Evolutionary conservation across 2,888 invertebrate genomes (phyloP).

Genomic region (Macropis europaea): DNA sequence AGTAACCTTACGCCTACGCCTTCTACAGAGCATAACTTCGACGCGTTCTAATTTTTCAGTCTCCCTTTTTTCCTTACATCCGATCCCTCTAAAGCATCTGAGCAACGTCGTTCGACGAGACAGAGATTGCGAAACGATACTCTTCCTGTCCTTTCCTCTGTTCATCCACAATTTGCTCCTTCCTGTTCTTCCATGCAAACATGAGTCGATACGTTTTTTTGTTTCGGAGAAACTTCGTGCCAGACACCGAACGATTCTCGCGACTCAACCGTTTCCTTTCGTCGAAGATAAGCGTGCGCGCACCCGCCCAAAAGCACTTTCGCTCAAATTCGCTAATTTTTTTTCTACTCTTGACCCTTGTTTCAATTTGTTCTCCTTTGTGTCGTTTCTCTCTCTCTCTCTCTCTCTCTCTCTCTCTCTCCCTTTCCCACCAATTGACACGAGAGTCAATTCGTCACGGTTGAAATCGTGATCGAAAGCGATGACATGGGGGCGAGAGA

Average conservation of each 20-base stretch:
- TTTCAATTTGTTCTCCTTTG: neutral
- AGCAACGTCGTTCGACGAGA: slow-evolving; percentile 48
- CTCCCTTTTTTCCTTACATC: neutral
- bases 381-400: slow-evolving; percentile 4
- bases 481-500: neutral
- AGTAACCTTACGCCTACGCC: too few relatives aligned
- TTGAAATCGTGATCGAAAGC: neutral
- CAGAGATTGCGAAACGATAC: slow-evolving; percentile 51
- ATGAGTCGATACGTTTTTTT: slow-evolving; percentile 28
- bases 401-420: neutral
- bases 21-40: too few relatives aligned
- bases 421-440: too few relatives aligned
- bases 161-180: slow-evolving; percentile 54
- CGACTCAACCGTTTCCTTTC: slow-evolving; percentile 46
- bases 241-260: slow-evolving; percentile 31
- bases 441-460: neutral
- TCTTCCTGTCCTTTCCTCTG: slow-evolving; percentile 57
- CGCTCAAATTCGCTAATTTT: neutral
- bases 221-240: slow-evolving; percentile 32
- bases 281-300: slow-evolving; percentile 6
- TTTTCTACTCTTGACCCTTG: neutral
- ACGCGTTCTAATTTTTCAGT: neutral
- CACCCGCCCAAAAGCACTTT: neutral
- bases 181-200: slow-evolving; percentile 51
- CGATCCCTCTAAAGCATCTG: neutral